Conservation (phyloP, 2,888 invertebrate genomes). For the Dicyrtoma fusca region DNA sequence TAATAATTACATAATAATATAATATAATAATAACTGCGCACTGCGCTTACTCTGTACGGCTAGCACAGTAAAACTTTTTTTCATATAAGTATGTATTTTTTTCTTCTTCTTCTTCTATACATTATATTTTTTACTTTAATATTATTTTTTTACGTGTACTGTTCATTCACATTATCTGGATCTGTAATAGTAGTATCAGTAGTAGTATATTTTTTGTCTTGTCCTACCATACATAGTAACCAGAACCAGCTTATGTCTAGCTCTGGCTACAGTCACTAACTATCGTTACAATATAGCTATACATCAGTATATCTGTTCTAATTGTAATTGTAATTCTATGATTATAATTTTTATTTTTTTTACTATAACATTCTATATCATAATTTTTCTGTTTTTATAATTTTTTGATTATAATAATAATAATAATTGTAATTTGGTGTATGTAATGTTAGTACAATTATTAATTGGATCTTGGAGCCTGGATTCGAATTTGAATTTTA, state of each 20-base stretch:
- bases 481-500: too few species aligned
- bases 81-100: background rate
- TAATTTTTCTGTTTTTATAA: background rate
- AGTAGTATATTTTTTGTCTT: too few species aligned
- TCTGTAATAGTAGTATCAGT: too few species aligned
- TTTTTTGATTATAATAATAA: background rate
- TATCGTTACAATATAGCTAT: background rate
- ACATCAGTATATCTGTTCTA: too few species aligned
- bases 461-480: too few species aligned
- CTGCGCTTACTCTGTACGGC: slow-evolving; percentile 26
- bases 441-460: too few species aligned
- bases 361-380: background rate
- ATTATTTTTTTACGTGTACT: too few species aligned
- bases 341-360: background rate
- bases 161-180: too few species aligned
- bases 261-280: background rate
- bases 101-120: slow-evolving; percentile 6
- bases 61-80: slow-evolving; percentile 14
- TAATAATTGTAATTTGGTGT: background rate
- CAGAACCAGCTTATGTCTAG: background rate
- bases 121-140: background rate
- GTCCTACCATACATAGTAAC: too few species aligned
- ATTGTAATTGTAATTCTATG: background rate
- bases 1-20: slow-evolving; percentile 14
- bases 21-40: slow-evolving; percentile 15